Conservation (phyloP, 2,797 vertebrate species). For the Sebastes alutus region DNA sequence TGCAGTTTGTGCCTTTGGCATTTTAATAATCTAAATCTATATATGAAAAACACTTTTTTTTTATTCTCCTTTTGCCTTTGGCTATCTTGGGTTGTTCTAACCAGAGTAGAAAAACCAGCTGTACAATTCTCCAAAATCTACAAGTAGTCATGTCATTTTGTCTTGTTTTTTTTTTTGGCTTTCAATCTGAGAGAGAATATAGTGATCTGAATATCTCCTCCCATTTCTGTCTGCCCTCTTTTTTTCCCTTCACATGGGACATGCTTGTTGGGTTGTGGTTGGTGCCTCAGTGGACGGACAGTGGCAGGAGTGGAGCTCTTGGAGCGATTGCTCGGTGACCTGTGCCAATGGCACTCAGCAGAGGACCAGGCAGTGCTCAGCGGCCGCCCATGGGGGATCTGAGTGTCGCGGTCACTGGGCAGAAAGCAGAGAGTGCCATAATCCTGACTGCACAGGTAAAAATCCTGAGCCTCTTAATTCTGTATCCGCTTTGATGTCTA, state of each 20-base stretch:
- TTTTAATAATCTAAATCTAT: conserved; percentile 17
- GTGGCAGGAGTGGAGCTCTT: conserved; percentile 99
- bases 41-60: background rate
- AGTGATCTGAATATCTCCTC: conserved; percentile 75
- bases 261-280: conserved; percentile 74
- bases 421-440: conserved; percentile 97
- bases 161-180: conserved; percentile 54
- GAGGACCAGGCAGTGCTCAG: conserved; percentile 94
- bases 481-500: conserved; percentile 65
- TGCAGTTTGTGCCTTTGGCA: conserved; percentile 14
- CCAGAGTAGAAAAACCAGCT: conserved; percentile 2
- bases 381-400: conserved; percentile 95
- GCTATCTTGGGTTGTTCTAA: conserved; percentile 18
- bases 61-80: conserved; percentile 10
- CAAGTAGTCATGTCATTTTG: conserved; percentile 12
- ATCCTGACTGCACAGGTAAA: conserved; percentile 97
- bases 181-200: conserved; percentile 58
- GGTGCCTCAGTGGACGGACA: conserved; percentile 93
- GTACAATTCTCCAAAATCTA: conserved; percentile 6
- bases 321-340: conserved; percentile 98
- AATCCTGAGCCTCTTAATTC: conserved; percentile 75
- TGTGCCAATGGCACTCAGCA: conserved; percentile 99
- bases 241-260: conserved; percentile 68
- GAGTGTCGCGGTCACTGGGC: conserved; percentile 99
- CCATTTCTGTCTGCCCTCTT: conserved; percentile 73